Base-by-base conservation (phyloP, 2,797 vertebrate species). In the Chelmon rostratus region DNA sequence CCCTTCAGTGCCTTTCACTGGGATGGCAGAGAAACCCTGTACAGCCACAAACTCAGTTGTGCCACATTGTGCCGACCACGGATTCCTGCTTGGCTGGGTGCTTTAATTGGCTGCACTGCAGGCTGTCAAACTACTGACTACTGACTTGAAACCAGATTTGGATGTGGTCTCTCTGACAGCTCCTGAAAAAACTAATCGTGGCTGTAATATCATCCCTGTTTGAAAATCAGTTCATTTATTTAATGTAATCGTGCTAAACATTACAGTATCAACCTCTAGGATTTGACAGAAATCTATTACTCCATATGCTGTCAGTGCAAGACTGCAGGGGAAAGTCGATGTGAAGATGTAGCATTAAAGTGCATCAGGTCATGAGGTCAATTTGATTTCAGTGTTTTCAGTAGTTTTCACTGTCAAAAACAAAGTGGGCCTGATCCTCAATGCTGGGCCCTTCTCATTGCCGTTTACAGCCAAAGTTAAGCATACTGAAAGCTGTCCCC, bases 41-140 rank as follows among this genome's bases (percentile, higher is more conserved):
- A 69, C 25, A 86, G 86, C 78, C 85, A 83, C 64, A 86, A 81
- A 86, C 80, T 85, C 73, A 58, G 58, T 63, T 80, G 88, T 87
- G 88, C 83, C 90, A 91, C 86, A 81, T 38, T 82, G 84, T 87
- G 86, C 89, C 86, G 87, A 87, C 87, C 90, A 86, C 47, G 56
- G 49, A 78, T 88, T 90, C 86, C 90, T 84, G 82, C 89, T 82
- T 88, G 74, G 70, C 85, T 86, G 68, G 82, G 40, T 79, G 70
- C 76, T 88, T 91, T 93, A 93, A 93, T 93, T 94, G 90, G 88
- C 81, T 88, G 85, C 85, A 70, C 88, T 76, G 76, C 68, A 52
- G 77, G 70, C 89, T 92, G 89, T 93, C 91, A 93, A 88, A 86
- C 79, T 71, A 78, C 78, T 78, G 78, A 81, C 85, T 83, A 86